A percentile compares a stretch with the other conserved stretches of the same genome.
Conservation (phyloP, 2,113 vertebrate genomes). For the Spheniscus mendiculus region DNA sequence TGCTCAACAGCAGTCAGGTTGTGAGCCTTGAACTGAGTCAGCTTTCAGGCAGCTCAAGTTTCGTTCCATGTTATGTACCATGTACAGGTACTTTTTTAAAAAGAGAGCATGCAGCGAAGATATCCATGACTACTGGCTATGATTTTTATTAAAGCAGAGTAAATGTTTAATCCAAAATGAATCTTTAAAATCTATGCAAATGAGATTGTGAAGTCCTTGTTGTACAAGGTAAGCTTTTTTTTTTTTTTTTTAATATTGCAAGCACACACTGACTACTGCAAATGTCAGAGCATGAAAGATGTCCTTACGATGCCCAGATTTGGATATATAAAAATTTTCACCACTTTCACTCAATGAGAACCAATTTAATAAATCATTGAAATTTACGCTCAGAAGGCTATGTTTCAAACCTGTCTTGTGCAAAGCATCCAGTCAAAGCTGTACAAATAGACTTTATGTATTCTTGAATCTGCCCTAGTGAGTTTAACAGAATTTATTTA, state of each 20-base stretch:
- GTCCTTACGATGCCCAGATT: neutral
- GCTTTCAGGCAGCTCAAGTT: neutral
- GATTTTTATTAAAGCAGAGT: neutral
- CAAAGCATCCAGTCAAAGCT: neutral
- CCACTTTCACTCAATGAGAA: constrained; percentile 7
- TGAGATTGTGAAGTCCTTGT: neutral
- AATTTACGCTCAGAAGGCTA: constrained; percentile 31
- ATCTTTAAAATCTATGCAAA: constrained; percentile 17
- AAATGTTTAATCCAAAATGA: constrained; percentile 8
- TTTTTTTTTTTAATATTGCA: neutral
- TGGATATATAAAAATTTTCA: neutral
- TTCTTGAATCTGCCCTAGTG: neutral
- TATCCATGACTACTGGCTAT: neutral
- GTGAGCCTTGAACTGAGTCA: neutral
- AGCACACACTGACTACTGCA: neutral
- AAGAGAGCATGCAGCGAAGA: neutral
- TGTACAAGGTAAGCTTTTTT: neutral
- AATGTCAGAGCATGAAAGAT: neutral
- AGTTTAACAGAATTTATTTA: neutral
- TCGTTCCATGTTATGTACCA: neutral
- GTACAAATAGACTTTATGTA: neutral
- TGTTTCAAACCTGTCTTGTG: neutral
- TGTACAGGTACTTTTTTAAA: neutral
- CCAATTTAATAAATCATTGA: constrained; percentile 54
- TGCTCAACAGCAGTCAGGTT: neutral